phyloP scores from a whole-genome alignment of 1,140 invertebrate genomes.

The Hylyphantes graminicola region DNA sequence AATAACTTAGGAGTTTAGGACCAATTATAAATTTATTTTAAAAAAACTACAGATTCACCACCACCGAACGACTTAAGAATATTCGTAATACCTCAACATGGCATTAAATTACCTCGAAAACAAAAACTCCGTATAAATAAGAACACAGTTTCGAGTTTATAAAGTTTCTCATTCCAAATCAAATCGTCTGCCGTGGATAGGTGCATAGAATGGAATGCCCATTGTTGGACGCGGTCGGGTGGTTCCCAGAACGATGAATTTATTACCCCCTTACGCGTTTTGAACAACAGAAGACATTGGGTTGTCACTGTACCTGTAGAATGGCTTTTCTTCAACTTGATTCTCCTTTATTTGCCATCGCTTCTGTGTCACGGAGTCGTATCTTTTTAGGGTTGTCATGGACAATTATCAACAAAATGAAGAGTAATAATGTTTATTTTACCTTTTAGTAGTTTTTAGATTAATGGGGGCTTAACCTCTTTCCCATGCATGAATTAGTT shows the following conservation, averaged over 20 bases:
- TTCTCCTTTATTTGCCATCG: constrained; percentile 25
- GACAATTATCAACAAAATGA: constrained; percentile 44
- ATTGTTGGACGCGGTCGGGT: constrained; percentile 55
- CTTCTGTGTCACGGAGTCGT: constrained; percentile 36
- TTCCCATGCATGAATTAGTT: neutral
- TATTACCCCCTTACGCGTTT: constrained; percentile 31
- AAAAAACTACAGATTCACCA: too few relatives aligned
- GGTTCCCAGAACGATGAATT: constrained; percentile 22
- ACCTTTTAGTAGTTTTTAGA: constrained; percentile 3
- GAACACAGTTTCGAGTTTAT: too few relatives aligned
- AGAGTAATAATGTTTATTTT: constrained; percentile 47
- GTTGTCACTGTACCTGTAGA: constrained; percentile 50
- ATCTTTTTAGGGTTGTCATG: constrained; percentile 39
- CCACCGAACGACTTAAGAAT: too few relatives aligned
- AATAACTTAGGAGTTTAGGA: too few relatives aligned
- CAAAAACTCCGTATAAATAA: too few relatives aligned
- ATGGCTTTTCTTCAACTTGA: constrained; percentile 42
- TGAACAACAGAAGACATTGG: constrained; percentile 52
- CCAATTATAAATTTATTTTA: too few relatives aligned
- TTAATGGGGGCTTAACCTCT: constrained; percentile 11
- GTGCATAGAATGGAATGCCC: constrained; percentile 55
- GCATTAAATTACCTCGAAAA: too few relatives aligned
- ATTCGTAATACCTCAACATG: too few relatives aligned
- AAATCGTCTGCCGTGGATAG: constrained; percentile 4
- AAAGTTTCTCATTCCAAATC: constrained; percentile 14